phyloP scores from a whole-genome alignment of 2,888 invertebrate species.

The Eueremaeus valkanovi region DNA sequence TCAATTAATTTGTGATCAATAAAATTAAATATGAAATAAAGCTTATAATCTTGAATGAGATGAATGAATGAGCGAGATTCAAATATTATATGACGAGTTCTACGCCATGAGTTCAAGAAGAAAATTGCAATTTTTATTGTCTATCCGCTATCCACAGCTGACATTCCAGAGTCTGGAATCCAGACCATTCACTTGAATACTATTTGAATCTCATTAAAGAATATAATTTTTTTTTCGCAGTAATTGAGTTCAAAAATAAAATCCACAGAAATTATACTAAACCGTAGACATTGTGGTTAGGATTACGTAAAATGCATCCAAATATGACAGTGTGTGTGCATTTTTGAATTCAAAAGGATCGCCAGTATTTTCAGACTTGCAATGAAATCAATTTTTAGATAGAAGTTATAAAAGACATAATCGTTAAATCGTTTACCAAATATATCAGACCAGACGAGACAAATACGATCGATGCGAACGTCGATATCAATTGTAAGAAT shows the following conservation, averaged over 20 bases:
- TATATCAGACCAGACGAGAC: constrained; percentile 99
- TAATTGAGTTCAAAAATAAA: neutral
- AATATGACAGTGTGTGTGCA: constrained; percentile 91
- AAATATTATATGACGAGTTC: neutral
- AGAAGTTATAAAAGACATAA: neutral
- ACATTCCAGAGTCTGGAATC: too few species aligned
- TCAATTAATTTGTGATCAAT: neutral
- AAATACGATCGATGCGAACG: constrained; percentile 99
- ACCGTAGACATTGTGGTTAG: too few species aligned
- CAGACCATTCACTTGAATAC: too few species aligned
- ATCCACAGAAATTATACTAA: constrained; percentile 88
- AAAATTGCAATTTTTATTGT: too few species aligned
- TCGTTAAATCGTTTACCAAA: constrained; percentile 65
- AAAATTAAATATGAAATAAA: neutral
- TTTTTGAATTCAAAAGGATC: constrained; percentile 95
- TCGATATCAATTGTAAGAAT: constrained; percentile 98
- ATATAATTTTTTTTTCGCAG: too few species aligned
- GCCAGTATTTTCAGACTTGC: constrained; percentile 97
- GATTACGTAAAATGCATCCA: constrained; percentile 99
- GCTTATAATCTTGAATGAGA: neutral
- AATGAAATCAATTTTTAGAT: constrained; percentile 41
- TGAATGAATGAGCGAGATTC: neutral
- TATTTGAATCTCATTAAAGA: too few species aligned
- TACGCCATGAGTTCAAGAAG: too few species aligned
- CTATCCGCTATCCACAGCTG: too few species aligned